These are phyloP conservation scores for Trilocha varians DNA, from an alignment of 2,888 invertebrate species.

Conservation along the genomic window DNA sequence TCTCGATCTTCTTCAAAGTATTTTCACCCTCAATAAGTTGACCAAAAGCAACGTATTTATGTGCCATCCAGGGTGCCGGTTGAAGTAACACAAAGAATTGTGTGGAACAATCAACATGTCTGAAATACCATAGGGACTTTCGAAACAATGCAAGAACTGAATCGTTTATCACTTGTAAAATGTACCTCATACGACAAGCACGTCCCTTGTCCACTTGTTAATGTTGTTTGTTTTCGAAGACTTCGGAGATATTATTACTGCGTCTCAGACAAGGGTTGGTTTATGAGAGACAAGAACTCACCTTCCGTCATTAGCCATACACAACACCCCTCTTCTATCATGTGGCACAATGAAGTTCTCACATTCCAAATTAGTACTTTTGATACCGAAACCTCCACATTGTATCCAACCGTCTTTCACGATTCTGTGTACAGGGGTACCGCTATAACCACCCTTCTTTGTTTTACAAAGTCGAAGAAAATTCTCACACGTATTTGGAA, in stretches of 20 bases:
- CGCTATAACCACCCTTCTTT: conserved; percentile 61
- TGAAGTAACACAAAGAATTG: conserved; percentile 80
- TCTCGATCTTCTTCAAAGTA: conserved; percentile 74
- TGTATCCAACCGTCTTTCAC: conserved; percentile 82
- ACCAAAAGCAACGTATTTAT: conserved; percentile 82
- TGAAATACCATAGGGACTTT: conserved; percentile 18
- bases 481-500: conserved; percentile 72
- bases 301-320: conserved; percentile 80
- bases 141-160: too few relatives aligned
- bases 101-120: conserved; percentile 76
- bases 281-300: conserved; percentile 13
- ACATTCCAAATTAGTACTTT: conserved; percentile 61
- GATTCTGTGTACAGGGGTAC: conserved; percentile 76
- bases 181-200: too few relatives aligned
- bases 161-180: too few relatives aligned
- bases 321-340: conserved; percentile 78
- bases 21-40: conserved; percentile 78
- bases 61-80: conserved; percentile 80
- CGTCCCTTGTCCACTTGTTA: too few relatives aligned
- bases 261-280: not conserved
- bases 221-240: too few relatives aligned
- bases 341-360: conserved; percentile 80
- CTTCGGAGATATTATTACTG: not conserved
- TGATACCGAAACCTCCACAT: conserved; percentile 71
- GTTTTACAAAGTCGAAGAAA: conserved; percentile 70